These are phyloP conservation scores for Oncorhynchus mykiss DNA, from an alignment of 2,113 vertebrate species.

Conservation along the genomic window DNA sequence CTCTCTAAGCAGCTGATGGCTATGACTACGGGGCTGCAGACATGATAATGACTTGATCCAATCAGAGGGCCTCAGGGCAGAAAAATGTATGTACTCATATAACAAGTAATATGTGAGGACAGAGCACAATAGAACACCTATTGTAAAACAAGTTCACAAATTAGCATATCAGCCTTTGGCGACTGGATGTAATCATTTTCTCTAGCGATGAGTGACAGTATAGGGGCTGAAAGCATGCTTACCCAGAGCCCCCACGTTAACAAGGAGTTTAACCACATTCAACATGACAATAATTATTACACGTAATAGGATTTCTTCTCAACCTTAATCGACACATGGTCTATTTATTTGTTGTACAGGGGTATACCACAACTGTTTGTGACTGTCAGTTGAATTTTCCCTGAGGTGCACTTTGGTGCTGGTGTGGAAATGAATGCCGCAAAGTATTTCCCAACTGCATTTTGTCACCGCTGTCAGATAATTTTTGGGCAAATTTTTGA, in stretches of 20 bases:
- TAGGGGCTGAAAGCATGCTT: neutral
- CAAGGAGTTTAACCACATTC: neutral
- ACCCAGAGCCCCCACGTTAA: neutral
- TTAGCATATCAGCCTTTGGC: slow-evolving; percentile 11
- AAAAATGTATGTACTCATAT: slow-evolving; percentile 32
- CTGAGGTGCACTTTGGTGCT: slow-evolving; percentile 38
- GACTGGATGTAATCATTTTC: slow-evolving; percentile 2
- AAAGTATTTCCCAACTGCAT: slow-evolving; percentile 39
- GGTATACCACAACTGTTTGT: slow-evolving; percentile 18
- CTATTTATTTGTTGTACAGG: neutral
- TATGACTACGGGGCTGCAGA: slow-evolving; percentile 17
- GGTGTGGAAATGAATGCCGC: slow-evolving; percentile 34
- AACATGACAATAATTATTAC: neutral
- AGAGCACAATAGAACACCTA: neutral
- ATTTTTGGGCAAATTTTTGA: slow-evolving; percentile 64
- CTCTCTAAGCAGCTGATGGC: slow-evolving; percentile 16
- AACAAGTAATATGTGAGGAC: slow-evolving; percentile 22
- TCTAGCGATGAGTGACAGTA: slow-evolving; percentile 31
- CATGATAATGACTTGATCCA: slow-evolving; percentile 33
- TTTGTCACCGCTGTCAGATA: slow-evolving; percentile 47
- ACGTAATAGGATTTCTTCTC: neutral
- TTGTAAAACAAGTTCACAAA: slow-evolving; percentile 8
- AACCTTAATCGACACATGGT: neutral
- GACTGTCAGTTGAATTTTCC: slow-evolving; percentile 31
- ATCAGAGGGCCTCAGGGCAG: slow-evolving; percentile 23